A percentile compares a stretch with the other conserved stretches of the same genome.
phyloP scores from a whole-genome alignment of 2,797 vertebrate species.

The Tapera naevia region DNA sequence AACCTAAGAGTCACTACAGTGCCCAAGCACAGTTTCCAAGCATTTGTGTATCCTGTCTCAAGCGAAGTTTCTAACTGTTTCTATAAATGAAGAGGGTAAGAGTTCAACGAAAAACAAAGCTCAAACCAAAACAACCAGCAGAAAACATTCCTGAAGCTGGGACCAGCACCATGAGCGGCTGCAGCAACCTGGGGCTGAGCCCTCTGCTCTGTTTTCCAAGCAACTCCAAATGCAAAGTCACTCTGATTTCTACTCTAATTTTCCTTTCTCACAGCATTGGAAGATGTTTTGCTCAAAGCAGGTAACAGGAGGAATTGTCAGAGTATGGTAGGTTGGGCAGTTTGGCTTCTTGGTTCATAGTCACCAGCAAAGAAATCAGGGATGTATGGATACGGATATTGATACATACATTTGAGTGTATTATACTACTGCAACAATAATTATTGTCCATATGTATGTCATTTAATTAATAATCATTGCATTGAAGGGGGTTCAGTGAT shows the following conservation, averaged over 20 bases:
- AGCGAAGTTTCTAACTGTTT: not conserved
- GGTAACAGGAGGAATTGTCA: not conserved
- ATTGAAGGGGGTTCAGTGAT: rapidly evolving
- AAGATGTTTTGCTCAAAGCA: not conserved
- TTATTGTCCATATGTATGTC: too few species aligned
- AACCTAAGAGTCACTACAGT: not conserved
- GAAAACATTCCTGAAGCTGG: not conserved
- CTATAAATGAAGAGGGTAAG: not conserved
- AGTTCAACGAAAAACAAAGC: not conserved
- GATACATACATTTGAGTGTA: not conserved
- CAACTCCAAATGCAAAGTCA: not conserved
- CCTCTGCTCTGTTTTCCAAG: not conserved
- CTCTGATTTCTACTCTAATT: not conserved
- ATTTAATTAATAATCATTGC: not conserved
- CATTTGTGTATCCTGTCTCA: rapidly evolving
- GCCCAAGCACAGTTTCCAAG: not conserved
- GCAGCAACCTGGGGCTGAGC: not conserved
- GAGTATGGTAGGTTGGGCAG: not conserved
- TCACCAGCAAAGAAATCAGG: not conserved
- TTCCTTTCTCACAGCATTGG: not conserved
- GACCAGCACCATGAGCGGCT: not conserved
- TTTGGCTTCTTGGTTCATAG: not conserved
- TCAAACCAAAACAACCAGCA: not conserved
- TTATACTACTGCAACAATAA: not conserved
- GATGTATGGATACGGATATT: not conserved